Evolutionary conservation across 1,140 invertebrate species (phyloP).

Genomic region (Arctopsyche grandis): DNA sequence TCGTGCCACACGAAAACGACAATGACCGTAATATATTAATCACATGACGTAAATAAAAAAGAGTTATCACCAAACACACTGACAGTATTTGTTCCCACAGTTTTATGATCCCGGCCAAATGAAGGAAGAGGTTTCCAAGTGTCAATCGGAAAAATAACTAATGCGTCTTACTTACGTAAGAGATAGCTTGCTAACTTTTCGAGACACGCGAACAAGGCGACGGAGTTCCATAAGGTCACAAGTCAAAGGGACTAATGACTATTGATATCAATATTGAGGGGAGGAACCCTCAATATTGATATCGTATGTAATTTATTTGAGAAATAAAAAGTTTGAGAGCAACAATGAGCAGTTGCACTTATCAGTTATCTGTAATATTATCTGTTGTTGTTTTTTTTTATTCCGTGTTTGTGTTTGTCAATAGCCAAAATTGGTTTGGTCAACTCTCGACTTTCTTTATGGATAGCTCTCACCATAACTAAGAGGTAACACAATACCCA

Average conservation of each 20-base stretch:
- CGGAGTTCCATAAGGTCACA: background rate
- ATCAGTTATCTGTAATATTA: too few relatives aligned
- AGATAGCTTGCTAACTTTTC: conserved; percentile 8
- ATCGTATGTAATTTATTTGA: too few relatives aligned
- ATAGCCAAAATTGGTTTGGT: conserved; percentile 1
- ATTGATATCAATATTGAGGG: too few relatives aligned
- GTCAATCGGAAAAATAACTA: background rate
- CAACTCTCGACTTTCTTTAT: conserved; percentile 15
- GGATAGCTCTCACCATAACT: too few relatives aligned
- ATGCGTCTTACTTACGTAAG: background rate
- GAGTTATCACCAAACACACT: too few relatives aligned
- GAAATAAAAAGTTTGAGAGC: too few relatives aligned
- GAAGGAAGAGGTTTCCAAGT: background rate
- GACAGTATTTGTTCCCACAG: background rate
- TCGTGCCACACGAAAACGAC: background rate
- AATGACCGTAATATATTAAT: background rate
- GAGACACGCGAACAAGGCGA: background rate
- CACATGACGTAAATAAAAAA: background rate
- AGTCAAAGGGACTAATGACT: background rate
- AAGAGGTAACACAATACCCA: too few relatives aligned
- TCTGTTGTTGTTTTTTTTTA: background rate
- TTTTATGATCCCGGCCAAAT: background rate
- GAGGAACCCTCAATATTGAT: too few relatives aligned
- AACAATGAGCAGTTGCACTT: too few relatives aligned
- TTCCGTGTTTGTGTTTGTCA: background rate